Evolutionary conservation across 2,888 invertebrate genomes (phyloP), one percentile per base, ranked within the genome.

Genomic region (Drosophila borborema): DNA sequence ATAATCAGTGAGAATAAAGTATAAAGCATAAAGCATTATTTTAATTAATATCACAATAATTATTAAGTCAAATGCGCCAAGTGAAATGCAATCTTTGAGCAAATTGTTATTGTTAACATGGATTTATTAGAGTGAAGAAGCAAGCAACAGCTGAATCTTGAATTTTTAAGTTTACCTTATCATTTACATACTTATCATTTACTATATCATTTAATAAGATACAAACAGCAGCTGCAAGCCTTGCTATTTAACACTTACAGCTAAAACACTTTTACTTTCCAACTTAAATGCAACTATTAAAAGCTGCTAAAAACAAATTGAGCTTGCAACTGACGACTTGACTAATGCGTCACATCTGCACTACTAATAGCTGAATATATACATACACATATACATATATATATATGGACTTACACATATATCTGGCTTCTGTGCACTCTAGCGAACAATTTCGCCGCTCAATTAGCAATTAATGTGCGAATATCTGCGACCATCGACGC

Each of bases 391-490:
- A 20, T 5, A 7, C 18, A 20, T 3, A 9, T 14, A 43, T 7
- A 34, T 34, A 31, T 16, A 51, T n/a, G 9, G 1, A 20, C 9
- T 12, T 14, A 51, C 2, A 7, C 6, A 34, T 31, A 31, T 31
- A n/a, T 10, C 10, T 34, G 20, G 10, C 16, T 20, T 16, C 34
- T 14, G 12, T 54, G 10, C 54, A 23, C 40, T 54, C 40, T 9
- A n/a, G 10, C 10, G 45, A 14, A 43, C 56, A 43, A 58, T 34
- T 34, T 34, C 20, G 43, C 43, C 16, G 38, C 36, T 18, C 70
- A 71, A 77, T 80, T 80, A 66, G 41, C 74, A 68, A 63, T 77
- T 67, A 65, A 70, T 81, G 80, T 68, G 86, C 67, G 67, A 74
- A 72, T 73, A 67, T 77, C 66, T 71, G 75, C 55, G 77, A 67